These are phyloP conservation scores for Macquaria australasica DNA, from an alignment of 2,113 vertebrate species.

Conservation along the genomic window DNA sequence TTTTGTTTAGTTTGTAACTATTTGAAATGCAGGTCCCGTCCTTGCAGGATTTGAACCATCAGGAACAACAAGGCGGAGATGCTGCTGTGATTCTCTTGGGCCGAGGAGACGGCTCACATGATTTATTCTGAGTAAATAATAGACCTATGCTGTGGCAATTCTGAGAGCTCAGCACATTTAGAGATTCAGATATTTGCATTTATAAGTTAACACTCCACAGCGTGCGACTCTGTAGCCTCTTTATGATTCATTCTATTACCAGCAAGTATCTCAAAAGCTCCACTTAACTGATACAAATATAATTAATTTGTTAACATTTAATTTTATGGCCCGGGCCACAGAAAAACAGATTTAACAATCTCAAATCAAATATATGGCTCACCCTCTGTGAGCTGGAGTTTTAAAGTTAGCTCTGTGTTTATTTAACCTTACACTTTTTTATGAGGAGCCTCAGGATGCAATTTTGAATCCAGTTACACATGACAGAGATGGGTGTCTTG, in stretches of 20 bases:
- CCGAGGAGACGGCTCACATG: slow-evolving; percentile 14
- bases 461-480: slow-evolving; percentile 45
- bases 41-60: slow-evolving; percentile 5
- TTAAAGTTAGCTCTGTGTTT: slow-evolving; percentile 32
- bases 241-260: slow-evolving; percentile 36
- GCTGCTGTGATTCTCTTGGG: slow-evolving; percentile 25
- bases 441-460: slow-evolving; percentile 33
- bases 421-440: slow-evolving; percentile 33
- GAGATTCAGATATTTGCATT: slow-evolving; percentile 53
- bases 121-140: slow-evolving; percentile 56
- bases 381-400: not conserved
- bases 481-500: slow-evolving; percentile 38
- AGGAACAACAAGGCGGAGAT: slow-evolving; percentile 12
- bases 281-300: slow-evolving; percentile 41
- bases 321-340: slow-evolving; percentile 20
- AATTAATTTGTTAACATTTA: slow-evolving; percentile 41
- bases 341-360: slow-evolving; percentile 16
- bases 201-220: slow-evolving; percentile 26
- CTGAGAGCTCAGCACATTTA: slow-evolving; percentile 36
- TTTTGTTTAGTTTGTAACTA: slow-evolving; percentile 4
- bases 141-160: slow-evolving; percentile 30
- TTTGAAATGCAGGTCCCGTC: slow-evolving; percentile 10
- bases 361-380: slow-evolving; percentile 9
- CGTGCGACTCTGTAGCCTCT: slow-evolving; percentile 12
- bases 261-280: slow-evolving; percentile 24